Conservation (phyloP, 1,140 invertebrate species). For the Aphelenchoides avenae region DNA sequence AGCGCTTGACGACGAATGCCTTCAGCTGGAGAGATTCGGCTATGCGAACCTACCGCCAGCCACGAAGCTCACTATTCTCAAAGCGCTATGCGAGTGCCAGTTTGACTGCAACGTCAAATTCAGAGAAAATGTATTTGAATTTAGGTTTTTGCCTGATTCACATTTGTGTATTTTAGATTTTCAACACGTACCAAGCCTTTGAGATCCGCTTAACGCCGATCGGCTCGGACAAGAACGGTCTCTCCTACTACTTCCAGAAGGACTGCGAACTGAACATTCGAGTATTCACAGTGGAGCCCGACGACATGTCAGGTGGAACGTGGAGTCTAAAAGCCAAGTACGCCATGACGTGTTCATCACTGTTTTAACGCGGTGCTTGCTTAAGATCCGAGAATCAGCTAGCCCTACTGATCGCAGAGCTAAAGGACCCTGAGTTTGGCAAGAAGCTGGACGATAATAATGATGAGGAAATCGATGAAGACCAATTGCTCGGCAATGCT, state of each 20-base stretch:
- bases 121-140: constrained; percentile 48
- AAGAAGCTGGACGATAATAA: constrained; percentile 20
- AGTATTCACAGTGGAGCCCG: constrained; percentile 39
- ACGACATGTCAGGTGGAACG: constrained; percentile 34
- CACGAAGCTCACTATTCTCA: constrained; percentile 36
- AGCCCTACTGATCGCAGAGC: constrained; percentile 10
- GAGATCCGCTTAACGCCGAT: constrained; percentile 42
- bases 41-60: constrained; percentile 30
- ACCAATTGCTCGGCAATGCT: constrained; percentile 23
- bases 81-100: constrained; percentile 37
- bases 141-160: too few species aligned
- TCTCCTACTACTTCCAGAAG: constrained; percentile 33
- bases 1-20: constrained; percentile 17
- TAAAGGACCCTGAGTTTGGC: constrained; percentile 34
- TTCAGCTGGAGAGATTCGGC: constrained; percentile 29
- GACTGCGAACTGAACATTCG: constrained; percentile 39
- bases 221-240: constrained; percentile 29
- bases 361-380: neutral
- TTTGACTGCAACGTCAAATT: constrained; percentile 47
- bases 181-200: constrained; percentile 27
- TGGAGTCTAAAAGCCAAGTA: constrained; percentile 31
- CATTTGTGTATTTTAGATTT: constrained; percentile 29
- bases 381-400: constrained; percentile 25
- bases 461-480: constrained; percentile 41
- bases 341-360: neutral